A percentile compares a stretch with the other conserved stretches of the same genome.
Evolutionary conservation across 2,113 vertebrate genomes (phyloP).

Genomic region (Oncorhynchus gorbuscha): DNA sequence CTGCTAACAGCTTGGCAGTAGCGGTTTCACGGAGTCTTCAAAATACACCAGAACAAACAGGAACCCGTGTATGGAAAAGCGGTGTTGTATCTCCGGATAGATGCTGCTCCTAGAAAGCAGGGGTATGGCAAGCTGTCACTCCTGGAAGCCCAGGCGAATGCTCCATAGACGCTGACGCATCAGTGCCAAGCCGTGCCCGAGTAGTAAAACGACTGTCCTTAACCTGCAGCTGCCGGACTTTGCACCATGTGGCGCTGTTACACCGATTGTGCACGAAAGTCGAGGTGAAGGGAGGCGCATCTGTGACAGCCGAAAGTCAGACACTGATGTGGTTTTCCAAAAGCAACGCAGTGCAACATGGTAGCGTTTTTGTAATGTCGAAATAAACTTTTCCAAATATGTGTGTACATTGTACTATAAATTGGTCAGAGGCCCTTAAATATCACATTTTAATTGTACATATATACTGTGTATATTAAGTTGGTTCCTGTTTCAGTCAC

Average conservation of each 20-base stretch:
- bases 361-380: no score
- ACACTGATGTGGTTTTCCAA: no score
- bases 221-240: slow-evolving; percentile 30
- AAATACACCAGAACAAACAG: background rate
- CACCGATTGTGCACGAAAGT: background rate
- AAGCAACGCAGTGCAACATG: no score
- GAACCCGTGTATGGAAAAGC: slow-evolving; percentile 2
- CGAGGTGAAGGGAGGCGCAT: no score
- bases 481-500: no score
- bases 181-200: slow-evolving; percentile 23
- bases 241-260: slow-evolving; percentile 25
- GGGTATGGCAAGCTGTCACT: slow-evolving; percentile 24
- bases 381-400: no score
- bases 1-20: slow-evolving; percentile 45
- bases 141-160: slow-evolving; percentile 13
- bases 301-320: no score
- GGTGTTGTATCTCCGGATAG: slow-evolving; percentile 35
- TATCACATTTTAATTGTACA: no score
- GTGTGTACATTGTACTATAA: no score
- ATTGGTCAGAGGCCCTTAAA: no score
- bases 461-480: no score
- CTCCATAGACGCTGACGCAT: slow-evolving; percentile 37
- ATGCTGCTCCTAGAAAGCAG: background rate
- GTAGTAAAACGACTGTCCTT: slow-evolving; percentile 33
- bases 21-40: background rate